Conservation (phyloP, 2,888 invertebrate species). For the Cataglyphis livida region DNA sequence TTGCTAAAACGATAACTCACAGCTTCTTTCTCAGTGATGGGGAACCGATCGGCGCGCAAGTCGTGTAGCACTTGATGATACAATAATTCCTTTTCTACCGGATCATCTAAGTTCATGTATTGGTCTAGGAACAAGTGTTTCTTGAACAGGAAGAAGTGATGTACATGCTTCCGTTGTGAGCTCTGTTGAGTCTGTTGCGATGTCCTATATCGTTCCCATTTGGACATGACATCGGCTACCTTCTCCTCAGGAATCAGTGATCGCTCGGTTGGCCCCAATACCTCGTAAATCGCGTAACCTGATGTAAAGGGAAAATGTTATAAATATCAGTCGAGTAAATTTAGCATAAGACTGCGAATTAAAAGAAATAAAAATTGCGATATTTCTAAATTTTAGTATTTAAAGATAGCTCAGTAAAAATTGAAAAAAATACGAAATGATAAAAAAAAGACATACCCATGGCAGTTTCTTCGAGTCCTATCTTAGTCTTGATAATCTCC, state of each 20-base stretch:
- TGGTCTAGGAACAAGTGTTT: constrained; percentile 94
- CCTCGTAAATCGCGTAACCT: constrained; percentile 97
- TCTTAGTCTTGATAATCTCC: constrained; percentile 94
- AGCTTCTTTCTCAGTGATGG: constrained; percentile 97
- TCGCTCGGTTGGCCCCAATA: constrained; percentile 94
- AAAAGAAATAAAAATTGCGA: neutral
- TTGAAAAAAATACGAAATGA: neutral
- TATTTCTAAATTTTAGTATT: neutral
- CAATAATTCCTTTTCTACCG: constrained; percentile 96
- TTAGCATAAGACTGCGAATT: neutral
- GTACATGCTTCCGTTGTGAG: constrained; percentile 86
- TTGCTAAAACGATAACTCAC: constrained; percentile 87
- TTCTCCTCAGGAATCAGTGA: constrained; percentile 95
- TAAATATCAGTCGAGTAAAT: neutral
- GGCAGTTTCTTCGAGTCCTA: constrained; percentile 93
- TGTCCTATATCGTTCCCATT: constrained; percentile 96
- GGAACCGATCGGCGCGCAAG: constrained; percentile 95
- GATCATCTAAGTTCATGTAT: constrained; percentile 92
- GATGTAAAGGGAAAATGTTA: constrained; percentile 26
- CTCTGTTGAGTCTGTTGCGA: constrained; percentile 87
- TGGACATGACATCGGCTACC: constrained; percentile 97
- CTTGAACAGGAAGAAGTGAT: constrained; percentile 91
- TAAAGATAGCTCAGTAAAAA: neutral
- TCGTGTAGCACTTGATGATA: constrained; percentile 97
- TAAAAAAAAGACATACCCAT: constrained; percentile 87